Evolutionary conservation across 2,888 invertebrate species (phyloP).

Genomic region (Elegia similella): DNA sequence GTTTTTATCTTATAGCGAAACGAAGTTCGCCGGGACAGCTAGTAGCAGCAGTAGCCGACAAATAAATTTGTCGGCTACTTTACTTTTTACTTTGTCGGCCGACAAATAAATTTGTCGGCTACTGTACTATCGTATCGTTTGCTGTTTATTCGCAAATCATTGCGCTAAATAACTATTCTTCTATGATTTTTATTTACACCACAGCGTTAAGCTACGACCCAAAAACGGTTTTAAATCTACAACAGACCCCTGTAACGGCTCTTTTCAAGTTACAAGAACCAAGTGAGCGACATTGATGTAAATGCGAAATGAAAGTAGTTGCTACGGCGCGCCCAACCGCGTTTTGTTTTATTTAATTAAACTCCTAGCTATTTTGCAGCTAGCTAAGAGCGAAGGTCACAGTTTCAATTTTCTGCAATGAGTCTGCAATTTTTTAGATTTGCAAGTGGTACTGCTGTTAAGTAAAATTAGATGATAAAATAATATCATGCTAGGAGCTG

Average conservation of each 20-base stretch:
- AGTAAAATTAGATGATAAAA: neutral
- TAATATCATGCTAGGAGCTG: neutral
- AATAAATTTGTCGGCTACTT: too few species aligned
- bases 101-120: too few species aligned
- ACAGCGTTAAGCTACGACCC: neutral
- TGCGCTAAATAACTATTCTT: neutral
- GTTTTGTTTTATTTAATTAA: slow-evolving; percentile 39
- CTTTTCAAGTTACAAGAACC: slow-evolving; percentile 13
- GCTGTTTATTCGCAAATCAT: neutral
- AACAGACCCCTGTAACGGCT: slow-evolving; percentile 3
- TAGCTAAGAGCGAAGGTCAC: slow-evolving; percentile 46
- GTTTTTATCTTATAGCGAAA: too few species aligned
- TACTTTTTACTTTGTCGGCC: too few species aligned
- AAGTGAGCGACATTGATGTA: slow-evolving; percentile 44
- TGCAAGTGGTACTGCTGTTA: neutral
- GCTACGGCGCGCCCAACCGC: slow-evolving; percentile 22
- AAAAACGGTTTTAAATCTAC: neutral
- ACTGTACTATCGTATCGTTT: neutral
- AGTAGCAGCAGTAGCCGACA: too few species aligned
- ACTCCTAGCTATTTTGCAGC: slow-evolving; percentile 34
- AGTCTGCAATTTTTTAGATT: slow-evolving; percentile 36
- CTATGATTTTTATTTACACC: neutral
- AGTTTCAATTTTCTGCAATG: slow-evolving; percentile 47
- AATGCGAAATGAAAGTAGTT: slow-evolving; percentile 46
- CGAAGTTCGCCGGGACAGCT: too few species aligned